Conservation (phyloP, 2,888 invertebrate species). For the Nomada hirtipes region DNA sequence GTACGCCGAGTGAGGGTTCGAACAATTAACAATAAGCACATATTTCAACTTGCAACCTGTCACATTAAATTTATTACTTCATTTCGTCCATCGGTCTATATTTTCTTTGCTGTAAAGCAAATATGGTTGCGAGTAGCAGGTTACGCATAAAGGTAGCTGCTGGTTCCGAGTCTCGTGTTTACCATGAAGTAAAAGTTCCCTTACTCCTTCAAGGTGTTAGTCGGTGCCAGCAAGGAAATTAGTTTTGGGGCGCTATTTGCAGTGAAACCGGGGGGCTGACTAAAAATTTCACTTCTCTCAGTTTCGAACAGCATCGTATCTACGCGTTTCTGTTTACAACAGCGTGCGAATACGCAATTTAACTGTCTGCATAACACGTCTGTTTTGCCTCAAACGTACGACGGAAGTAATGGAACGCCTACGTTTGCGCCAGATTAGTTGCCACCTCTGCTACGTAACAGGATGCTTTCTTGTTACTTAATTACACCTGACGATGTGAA, state of each 20-base stretch:
- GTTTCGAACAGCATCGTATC: neutral
- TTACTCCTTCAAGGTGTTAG: neutral
- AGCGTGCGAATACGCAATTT: neutral
- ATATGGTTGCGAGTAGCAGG: slow-evolving; percentile 8
- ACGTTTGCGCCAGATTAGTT: neutral
- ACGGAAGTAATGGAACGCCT: slow-evolving; percentile 3
- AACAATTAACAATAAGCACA: too few relatives aligned
- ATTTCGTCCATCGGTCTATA: too few relatives aligned
- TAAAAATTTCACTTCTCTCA: slow-evolving; percentile 3
- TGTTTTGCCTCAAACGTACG: neutral
- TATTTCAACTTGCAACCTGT: too few relatives aligned
- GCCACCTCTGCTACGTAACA: neutral
- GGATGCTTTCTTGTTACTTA: neutral
- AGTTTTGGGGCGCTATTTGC: slow-evolving; percentile 12
- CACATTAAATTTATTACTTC: too few relatives aligned
- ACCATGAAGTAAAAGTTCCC: slow-evolving; percentile 11
- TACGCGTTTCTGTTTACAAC: slow-evolving; percentile 6
- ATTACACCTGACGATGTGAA: too few relatives aligned
- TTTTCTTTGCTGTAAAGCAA: neutral
- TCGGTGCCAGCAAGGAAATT: slow-evolving; percentile 12
- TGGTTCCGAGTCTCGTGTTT: slow-evolving; percentile 15
- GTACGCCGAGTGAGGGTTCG: too few relatives aligned
- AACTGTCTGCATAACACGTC: neutral
- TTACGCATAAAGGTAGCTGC: slow-evolving; percentile 14
- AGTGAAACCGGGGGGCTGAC: neutral